Conservation (phyloP, 2,888 invertebrate species). For the Polyommatus iphigenia region DNA sequence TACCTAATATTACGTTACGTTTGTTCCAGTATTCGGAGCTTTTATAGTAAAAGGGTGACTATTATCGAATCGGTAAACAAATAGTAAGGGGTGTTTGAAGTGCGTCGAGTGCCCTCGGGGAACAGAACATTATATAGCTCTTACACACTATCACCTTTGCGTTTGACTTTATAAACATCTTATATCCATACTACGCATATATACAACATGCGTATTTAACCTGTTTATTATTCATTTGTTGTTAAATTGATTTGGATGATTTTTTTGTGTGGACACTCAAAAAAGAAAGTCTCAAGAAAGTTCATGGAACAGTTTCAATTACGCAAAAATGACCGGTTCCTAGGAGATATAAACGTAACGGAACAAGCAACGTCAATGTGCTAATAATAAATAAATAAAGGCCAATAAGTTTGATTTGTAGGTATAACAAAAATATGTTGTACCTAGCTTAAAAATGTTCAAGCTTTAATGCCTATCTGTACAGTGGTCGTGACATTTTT, state of each 20-base stretch:
- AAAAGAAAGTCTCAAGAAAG: no score
- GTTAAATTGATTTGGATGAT: no score
- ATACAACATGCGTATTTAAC: no score
- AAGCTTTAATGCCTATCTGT: neutral
- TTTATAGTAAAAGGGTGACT: constrained; percentile 28
- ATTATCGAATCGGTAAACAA: constrained; percentile 23
- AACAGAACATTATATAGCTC: constrained; percentile 27
- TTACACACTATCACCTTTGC: neutral
- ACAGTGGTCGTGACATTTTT: neutral
- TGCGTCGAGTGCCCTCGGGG: constrained; percentile 11
- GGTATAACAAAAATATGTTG: no score
- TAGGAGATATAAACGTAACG: no score
- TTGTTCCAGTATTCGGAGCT: neutral
- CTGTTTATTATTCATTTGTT: no score
- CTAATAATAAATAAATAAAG: no score
- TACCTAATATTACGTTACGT: neutral
- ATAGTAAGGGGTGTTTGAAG: constrained; percentile 17
- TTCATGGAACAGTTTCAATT: no score
- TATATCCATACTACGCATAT: neutral
- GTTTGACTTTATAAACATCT: constrained; percentile 24
- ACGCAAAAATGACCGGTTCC: no score
- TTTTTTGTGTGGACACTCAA: no score
- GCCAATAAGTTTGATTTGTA: no score
- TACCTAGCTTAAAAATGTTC: neutral
- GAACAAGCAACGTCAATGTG: no score